Base-by-base conservation (phyloP, 2,888 invertebrate genomes). In the Conchocele bisecta region DNA sequence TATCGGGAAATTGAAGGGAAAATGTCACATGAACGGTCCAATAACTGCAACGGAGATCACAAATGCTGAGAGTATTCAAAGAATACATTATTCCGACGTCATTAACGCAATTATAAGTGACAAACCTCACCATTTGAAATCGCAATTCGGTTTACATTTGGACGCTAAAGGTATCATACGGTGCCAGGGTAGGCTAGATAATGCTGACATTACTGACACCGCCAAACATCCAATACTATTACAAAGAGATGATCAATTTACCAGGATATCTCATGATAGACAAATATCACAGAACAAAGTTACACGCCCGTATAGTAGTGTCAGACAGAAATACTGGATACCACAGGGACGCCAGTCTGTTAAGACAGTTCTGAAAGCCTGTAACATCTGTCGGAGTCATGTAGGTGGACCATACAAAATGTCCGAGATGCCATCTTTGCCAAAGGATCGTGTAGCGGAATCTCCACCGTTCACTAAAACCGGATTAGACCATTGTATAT, bases 51-150 rank as follows among this genome's bases (percentile, higher is more conserved):
- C 31, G 26, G 64, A 73, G 26, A 37, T 68, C 15, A 20, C 44
- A 11, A n/a, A 24, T 6, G 54, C 74, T 24, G 69, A 69, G 13
- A 28, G 26, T 51, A 31, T 65, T 54, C 39, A 59, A 48, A 22
- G 28, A n/a, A 50, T 48, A 20, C 6, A 41, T n/a, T 57, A 31
- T 24, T 29, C 17, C 35, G 53, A 54, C 11, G 28, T 28, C 5
- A 17, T 39, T 22, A 26, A 56, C 3, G 37, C 56, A 15, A 46
- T 61, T 13, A n/a, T 6, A 29, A 26, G 31, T 28, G 46, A 44
- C 20, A 44, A 42, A 28, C 28, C 28, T 15, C 58, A 53, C 35
- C 28, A 42, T 57, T n/a, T n/a, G n/a, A n/a, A n/a, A n/a, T n/a
- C n/a, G n/a, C n/a, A n/a, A n/a, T n/a, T n/a, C n/a, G n/a, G n/a